phyloP scores from a whole-genome alignment of 1,140 invertebrate species.

The Antheraea pernyi region DNA sequence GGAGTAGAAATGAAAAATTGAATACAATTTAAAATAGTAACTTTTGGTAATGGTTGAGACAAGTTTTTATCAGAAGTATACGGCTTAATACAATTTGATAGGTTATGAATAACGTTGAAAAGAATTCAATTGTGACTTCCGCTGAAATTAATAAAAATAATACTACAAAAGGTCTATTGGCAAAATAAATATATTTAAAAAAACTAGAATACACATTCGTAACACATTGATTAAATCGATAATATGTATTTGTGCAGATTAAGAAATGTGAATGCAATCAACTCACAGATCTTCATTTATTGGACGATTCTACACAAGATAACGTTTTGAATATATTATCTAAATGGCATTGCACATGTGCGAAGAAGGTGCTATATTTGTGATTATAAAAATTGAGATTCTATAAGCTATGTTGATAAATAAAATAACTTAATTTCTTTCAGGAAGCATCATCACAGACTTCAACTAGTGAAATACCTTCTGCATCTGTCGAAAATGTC shows the following conservation, averaged over 20 bases:
- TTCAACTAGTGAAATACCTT: constrained; percentile 58
- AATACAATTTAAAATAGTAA: too few relatives aligned
- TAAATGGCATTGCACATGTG: constrained; percentile 69
- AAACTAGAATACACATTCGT: too few relatives aligned
- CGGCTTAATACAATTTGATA: too few relatives aligned
- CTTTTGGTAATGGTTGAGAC: too few relatives aligned
- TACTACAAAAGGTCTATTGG: background rate
- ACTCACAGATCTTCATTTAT: constrained; percentile 55
- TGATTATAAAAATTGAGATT: background rate
- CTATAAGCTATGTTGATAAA: background rate
- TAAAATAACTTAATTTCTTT: constrained; percentile 10
- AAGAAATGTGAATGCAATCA: constrained; percentile 72
- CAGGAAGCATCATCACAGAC: constrained; percentile 58
- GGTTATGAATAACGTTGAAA: too few relatives aligned
- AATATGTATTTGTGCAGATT: constrained; percentile 37
- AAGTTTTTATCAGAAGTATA: too few relatives aligned
- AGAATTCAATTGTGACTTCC: too few relatives aligned
- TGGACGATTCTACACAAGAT: constrained; percentile 66
- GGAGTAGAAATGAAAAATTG: too few relatives aligned
- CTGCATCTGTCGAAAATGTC: constrained; percentile 40
- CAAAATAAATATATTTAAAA: background rate
- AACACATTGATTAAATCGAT: too few relatives aligned
- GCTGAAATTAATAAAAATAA: background rate
- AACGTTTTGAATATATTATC: constrained; percentile 64
- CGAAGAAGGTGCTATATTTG: constrained; percentile 53